phyloP scores from a whole-genome alignment of 1,140 invertebrate genomes.

The Melipona quadrifasciata region DNA sequence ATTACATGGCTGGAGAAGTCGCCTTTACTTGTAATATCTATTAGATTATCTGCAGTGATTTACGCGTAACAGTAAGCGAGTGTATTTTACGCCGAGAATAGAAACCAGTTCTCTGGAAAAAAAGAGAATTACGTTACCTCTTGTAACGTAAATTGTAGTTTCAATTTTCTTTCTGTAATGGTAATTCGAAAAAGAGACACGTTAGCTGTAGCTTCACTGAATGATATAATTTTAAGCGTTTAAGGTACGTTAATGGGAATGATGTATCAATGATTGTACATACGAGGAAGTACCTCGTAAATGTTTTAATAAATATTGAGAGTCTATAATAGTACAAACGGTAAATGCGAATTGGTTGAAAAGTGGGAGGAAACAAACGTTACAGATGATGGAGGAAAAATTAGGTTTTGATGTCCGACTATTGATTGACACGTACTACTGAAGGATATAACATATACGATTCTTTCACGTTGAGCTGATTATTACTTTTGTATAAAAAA shows the following conservation, averaged over 20 bases:
- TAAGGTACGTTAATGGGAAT: background rate
- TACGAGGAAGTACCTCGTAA: background rate
- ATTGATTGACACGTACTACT: conserved; percentile 10
- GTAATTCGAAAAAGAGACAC: conserved; percentile 4
- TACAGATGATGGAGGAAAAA: background rate
- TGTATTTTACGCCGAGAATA: background rate
- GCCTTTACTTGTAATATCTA: conserved; percentile 21
- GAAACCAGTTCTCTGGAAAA: background rate
- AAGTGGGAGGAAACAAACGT: background rate
- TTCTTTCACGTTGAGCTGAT: too few species aligned
- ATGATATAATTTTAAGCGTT: background rate
- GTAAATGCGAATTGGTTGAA: background rate
- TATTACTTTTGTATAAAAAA: background rate
- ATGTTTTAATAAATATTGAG: background rate
- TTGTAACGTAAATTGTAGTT: background rate
- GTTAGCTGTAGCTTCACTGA: background rate
- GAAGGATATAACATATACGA: background rate
- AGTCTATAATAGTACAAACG: too few species aligned
- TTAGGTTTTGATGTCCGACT: background rate
- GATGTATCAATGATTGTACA: too few species aligned
- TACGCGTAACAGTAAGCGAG: conserved; percentile 11
- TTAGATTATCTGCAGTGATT: conserved; percentile 28
- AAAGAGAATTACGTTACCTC: too few species aligned
- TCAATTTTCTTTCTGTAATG: conserved; percentile 1
- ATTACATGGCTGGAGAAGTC: conserved; percentile 11